phyloP scores from a whole-genome alignment of 2,888 invertebrate species.

The Celastrina argiolus region DNA sequence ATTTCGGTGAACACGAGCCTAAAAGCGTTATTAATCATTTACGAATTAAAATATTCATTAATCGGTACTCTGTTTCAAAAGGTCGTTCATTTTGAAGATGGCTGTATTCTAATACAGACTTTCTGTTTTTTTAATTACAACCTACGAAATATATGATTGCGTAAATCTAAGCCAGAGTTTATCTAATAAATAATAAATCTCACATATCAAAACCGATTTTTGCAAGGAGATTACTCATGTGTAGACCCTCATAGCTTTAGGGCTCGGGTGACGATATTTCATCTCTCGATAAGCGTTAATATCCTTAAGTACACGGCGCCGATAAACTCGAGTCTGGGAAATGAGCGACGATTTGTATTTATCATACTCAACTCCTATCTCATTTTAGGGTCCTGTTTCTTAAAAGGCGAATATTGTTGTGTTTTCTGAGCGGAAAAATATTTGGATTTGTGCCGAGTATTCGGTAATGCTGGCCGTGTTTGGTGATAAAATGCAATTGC shows the following conservation, averaged over 20 bases:
- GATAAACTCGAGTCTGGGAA: slow-evolving; percentile 17
- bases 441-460: background rate
- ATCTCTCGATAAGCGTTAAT: slow-evolving; percentile 22
- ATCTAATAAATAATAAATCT: slow-evolving; percentile 15
- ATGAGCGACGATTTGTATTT: slow-evolving; percentile 19
- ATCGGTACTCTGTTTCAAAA: no score
- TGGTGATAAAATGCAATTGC: background rate
- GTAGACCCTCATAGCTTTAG: slow-evolving; percentile 2
- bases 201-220: background rate
- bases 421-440: background rate
- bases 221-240: slow-evolving; percentile 17
- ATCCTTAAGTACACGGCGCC: slow-evolving; percentile 18
- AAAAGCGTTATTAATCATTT: background rate
- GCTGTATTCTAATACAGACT: background rate
- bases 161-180: background rate
- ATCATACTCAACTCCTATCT: slow-evolving; percentile 4
- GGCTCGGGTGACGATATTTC: slow-evolving; percentile 19
- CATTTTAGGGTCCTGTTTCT: background rate
- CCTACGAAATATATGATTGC: background rate
- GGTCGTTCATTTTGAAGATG: no score
- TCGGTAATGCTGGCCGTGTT: background rate
- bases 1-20: no score
- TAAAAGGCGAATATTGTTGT: background rate
- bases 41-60: background rate
- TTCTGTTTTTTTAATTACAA: background rate